phyloP scores from a whole-genome alignment of 2,797 vertebrate genomes.

The Zenarchopterus dispar region DNA sequence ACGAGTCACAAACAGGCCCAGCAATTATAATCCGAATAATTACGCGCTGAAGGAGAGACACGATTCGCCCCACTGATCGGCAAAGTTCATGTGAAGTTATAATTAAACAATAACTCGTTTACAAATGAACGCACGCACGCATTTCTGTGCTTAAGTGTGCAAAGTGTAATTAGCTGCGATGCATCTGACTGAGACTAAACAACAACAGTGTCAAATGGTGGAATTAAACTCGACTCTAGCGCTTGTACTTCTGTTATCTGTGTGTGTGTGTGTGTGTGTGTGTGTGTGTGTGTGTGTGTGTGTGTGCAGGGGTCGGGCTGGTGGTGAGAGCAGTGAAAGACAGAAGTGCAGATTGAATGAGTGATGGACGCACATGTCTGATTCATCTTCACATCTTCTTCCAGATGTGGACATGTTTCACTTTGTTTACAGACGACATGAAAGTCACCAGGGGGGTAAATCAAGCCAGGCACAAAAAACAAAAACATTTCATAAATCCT shows the following conservation, averaged over 20 bases:
- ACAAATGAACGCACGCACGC: slow-evolving; percentile 79
- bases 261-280: slow-evolving; percentile 23
- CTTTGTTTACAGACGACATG: slow-evolving; percentile 34
- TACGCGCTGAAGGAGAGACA: slow-evolving; percentile 77
- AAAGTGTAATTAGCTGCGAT: slow-evolving; percentile 80
- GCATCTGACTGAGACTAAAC: slow-evolving; percentile 77
- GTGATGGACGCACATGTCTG: slow-evolving; percentile 49
- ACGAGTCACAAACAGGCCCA: slow-evolving; percentile 71
- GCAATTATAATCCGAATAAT: slow-evolving; percentile 82
- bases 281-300: slow-evolving; percentile 11
- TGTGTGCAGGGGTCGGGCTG: background rate
- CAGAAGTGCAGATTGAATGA: slow-evolving; percentile 38
- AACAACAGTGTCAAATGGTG: slow-evolving; percentile 79
- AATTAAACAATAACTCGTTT: slow-evolving; percentile 86
- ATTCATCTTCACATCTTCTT: slow-evolving; percentile 37
- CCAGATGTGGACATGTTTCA: slow-evolving; percentile 55
- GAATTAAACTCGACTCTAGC: slow-evolving; percentile 66
- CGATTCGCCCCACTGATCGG: slow-evolving; percentile 77
- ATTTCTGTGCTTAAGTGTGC: slow-evolving; percentile 82
- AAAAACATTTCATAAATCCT: slow-evolving; percentile 29
- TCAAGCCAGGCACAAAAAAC: slow-evolving; percentile 33
- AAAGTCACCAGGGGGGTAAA: slow-evolving; percentile 28
- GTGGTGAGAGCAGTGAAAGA: slow-evolving; percentile 10
- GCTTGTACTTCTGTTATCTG: slow-evolving; percentile 59
- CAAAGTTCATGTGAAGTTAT: slow-evolving; percentile 83